phyloP scores from a whole-genome alignment of 2,888 invertebrate genomes.

The Hypomecis punctinalis region DNA sequence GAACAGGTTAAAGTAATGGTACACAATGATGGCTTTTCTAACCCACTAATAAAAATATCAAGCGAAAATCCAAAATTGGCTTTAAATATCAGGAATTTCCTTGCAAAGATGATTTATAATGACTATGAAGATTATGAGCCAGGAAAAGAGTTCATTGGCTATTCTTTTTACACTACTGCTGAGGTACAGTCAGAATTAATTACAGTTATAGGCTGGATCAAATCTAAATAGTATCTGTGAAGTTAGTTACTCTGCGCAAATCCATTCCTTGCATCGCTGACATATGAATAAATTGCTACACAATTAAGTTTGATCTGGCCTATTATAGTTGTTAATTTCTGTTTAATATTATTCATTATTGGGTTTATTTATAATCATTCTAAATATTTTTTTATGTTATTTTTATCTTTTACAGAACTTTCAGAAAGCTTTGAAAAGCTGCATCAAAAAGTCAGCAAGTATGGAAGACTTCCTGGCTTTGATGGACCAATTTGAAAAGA shows the following conservation, averaged over 20 bases:
- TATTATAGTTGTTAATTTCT: too few relatives aligned
- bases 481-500: conserved; percentile 62
- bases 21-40: conserved; percentile 60
- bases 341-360: too few relatives aligned
- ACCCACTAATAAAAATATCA: conserved; percentile 57
- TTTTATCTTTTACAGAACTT: conserved; percentile 59
- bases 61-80: conserved; percentile 56
- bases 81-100: conserved; percentile 63
- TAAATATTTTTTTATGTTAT: not conserved
- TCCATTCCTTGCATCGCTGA: too few relatives aligned
- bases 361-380: too few relatives aligned
- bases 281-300: too few relatives aligned
- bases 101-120: conserved; percentile 59
- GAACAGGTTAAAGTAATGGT: conserved; percentile 58
- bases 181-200: conserved; percentile 54
- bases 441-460: conserved; percentile 38
- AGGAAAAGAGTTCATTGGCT: conserved; percentile 54
- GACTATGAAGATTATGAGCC: conserved; percentile 44
- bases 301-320: too few relatives aligned
- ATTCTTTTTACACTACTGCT: conserved; percentile 58
- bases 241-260: not conserved
- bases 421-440: conserved; percentile 54
- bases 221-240: not conserved
- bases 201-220: too few relatives aligned
- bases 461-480: conserved; percentile 49